Percentiles rank a stretch among this genome's conserved stretches.
phyloP scores from a whole-genome alignment of 2,797 vertebrate species.

The Rhabdomys pumilio region DNA sequence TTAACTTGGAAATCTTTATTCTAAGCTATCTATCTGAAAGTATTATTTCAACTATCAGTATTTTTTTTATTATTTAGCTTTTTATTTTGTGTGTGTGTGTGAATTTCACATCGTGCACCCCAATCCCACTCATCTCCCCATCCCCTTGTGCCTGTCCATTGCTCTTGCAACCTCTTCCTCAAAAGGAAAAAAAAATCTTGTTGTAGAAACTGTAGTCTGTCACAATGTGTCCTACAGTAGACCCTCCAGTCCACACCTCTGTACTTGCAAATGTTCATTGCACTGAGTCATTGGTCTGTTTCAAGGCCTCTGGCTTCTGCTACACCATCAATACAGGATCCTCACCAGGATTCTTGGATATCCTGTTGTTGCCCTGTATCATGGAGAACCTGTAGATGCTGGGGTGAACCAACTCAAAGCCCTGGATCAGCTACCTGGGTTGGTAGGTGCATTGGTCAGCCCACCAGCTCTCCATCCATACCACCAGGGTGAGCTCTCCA shows the following conservation, averaged over 20 bases:
- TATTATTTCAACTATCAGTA: conserved; percentile 35
- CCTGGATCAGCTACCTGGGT: not conserved
- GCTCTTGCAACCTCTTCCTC: not conserved
- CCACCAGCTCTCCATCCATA: not conserved
- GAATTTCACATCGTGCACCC: not conserved
- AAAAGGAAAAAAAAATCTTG: not conserved
- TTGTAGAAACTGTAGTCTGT: not conserved
- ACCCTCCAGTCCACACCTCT: not conserved
- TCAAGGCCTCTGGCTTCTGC: not conserved
- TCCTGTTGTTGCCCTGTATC: not conserved
- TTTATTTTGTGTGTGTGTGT: not conserved
- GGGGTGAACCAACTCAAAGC: not conserved
- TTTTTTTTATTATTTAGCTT: not conserved
- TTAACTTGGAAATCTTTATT: not conserved
- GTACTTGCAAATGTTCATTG: not conserved
- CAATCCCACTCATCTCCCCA: not conserved
- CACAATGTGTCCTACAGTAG: not conserved
- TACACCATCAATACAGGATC: not conserved
- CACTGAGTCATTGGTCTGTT: not conserved
- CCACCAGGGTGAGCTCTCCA: not conserved
- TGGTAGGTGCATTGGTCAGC: not conserved
- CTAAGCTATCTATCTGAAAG: not conserved
- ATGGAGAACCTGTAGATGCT: not conserved
- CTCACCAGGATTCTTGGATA: not conserved
- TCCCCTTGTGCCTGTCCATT: not conserved